phyloP scores from a whole-genome alignment of 2,113 vertebrate genomes.

The Benthochromis sp. region DNA sequence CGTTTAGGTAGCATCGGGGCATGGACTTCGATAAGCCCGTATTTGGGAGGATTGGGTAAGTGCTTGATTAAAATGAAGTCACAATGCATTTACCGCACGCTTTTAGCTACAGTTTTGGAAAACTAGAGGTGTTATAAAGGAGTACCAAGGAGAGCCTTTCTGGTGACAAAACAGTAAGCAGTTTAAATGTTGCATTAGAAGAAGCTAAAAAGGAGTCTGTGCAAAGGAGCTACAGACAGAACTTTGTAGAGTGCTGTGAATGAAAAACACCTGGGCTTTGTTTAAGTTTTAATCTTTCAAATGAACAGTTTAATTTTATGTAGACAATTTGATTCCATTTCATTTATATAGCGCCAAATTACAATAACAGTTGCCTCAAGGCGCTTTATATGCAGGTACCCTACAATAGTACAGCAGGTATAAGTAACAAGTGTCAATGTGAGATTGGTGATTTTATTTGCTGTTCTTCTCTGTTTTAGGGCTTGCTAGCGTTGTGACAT shows the following conservation, averaged over 20 bases:
- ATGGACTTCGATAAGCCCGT: slow-evolving; percentile 85
- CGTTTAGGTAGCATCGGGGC: slow-evolving; percentile 85
- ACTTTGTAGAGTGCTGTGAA: neutral
- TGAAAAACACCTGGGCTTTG: neutral
- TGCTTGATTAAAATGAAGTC: neutral
- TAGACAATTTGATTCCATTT: neutral
- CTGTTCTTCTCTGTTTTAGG: slow-evolving; percentile 58
- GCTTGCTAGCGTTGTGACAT: slow-evolving; percentile 81
- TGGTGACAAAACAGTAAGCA: neutral
- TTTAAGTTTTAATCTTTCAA: neutral
- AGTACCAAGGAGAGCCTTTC: neutral
- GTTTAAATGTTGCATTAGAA: neutral
- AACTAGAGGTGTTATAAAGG: neutral
- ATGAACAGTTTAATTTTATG: neutral
- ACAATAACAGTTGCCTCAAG: neutral
- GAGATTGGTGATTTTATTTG: neutral
- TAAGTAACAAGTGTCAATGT: neutral
- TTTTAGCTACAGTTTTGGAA: neutral
- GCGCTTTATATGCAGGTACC: neutral
- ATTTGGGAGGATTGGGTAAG: slow-evolving; percentile 86
- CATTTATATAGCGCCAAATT: neutral
- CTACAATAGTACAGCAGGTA: neutral
- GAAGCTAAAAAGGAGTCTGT: neutral
- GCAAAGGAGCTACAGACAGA: neutral
- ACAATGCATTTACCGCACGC: neutral